Base-by-base conservation (phyloP, 2,888 invertebrate species). In the Zeuzera pyrina region DNA sequence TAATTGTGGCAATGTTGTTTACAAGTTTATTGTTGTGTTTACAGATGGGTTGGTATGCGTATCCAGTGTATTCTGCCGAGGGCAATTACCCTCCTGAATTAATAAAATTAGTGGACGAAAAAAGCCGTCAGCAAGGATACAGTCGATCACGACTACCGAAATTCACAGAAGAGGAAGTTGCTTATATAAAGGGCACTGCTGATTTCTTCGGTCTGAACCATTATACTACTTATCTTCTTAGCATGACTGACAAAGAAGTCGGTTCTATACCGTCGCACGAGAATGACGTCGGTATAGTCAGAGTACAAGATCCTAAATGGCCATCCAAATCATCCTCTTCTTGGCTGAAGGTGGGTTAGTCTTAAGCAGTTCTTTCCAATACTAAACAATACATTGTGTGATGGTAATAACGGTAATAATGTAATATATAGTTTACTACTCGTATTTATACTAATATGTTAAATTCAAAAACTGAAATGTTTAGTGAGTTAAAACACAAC, bases 321-420 rank as follows among this genome's bases (percentile, higher is more conserved):
- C 85, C 86, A 19, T 76, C 78, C 8, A 84, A 84, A 22, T 87
- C 85, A n/a, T 86, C 87, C 3, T 83, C 83, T 1, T 55, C 61
- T 2, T 89, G 89, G 89, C 63, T 89, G 13, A 86, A 83, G 78
- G 88, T 88, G 64, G 73, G n/a, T n/a, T n/a, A n/a, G n/a, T n/a
- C n/a, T n/a, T n/a, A n/a, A n/a, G n/a, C n/a, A n/a, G n/a, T n/a
- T n/a, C n/a, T n/a, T n/a, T n/a, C n/a, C n/a, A n/a, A n/a, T n/a
- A n/a, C n/a, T n/a, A n/a, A n/a, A n/a, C n/a, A n/a, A n/a, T n/a
- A n/a, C n/a, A n/a, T n/a, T n/a, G n/a, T n/a, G n/a, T n/a, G n/a
- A n/a, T n/a, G n/a, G n/a, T n/a, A n/a, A n/a, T n/a, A n/a, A n/a
- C n/a, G n/a, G n/a, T n/a, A n/a, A n/a, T n/a, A n/a, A n/a, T n/a